Evolutionary conservation across 1,140 invertebrate genomes (phyloP).

Genomic region (Zaprionus capensis): DNA sequence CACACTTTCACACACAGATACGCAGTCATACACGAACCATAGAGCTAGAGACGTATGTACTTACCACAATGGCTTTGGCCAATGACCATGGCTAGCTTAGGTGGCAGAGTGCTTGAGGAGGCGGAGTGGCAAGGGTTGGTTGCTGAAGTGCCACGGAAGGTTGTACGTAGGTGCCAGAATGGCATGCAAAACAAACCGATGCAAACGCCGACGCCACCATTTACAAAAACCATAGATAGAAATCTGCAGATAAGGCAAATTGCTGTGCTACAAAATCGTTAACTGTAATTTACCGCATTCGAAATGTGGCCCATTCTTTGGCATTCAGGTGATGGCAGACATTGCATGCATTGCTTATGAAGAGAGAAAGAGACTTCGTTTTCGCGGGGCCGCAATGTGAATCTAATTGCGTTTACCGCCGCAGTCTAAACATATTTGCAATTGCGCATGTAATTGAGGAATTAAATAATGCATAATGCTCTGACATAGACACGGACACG

Average conservation of each 20-base stretch:
- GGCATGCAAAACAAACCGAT: conserved; percentile 77
- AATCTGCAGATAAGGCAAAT: conserved; percentile 80
- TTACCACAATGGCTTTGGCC: conserved; percentile 61
- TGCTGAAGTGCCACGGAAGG: conserved; percentile 8
- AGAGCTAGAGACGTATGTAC: conserved; percentile 15
- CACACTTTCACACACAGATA: conserved; percentile 35
- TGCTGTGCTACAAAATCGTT: conserved; percentile 82
- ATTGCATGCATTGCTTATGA: conserved; percentile 55
- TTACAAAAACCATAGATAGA: conserved; percentile 77
- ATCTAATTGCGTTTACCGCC: conserved; percentile 53
- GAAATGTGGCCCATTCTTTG: conserved; percentile 58
- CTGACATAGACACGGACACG: conserved; percentile 14
- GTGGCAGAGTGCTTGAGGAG: background rate
- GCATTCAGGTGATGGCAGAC: conserved; percentile 9
- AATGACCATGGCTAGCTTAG: conserved; percentile 53
- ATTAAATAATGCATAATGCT: conserved; percentile 50
- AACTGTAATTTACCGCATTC: conserved; percentile 81
- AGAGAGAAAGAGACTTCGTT: conserved; percentile 1
- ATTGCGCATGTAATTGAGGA: conserved; percentile 45
- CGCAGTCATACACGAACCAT: conserved; percentile 17
- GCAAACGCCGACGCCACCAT: conserved; percentile 71
- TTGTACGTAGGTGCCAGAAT: conserved; percentile 37
- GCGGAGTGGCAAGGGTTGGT: background rate
- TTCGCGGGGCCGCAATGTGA: conserved; percentile 34
- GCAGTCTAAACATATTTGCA: conserved; percentile 35